Evolutionary conservation across 2,888 invertebrate species (phyloP).

Genomic region (Lepidocyrtinus sp.): DNA sequence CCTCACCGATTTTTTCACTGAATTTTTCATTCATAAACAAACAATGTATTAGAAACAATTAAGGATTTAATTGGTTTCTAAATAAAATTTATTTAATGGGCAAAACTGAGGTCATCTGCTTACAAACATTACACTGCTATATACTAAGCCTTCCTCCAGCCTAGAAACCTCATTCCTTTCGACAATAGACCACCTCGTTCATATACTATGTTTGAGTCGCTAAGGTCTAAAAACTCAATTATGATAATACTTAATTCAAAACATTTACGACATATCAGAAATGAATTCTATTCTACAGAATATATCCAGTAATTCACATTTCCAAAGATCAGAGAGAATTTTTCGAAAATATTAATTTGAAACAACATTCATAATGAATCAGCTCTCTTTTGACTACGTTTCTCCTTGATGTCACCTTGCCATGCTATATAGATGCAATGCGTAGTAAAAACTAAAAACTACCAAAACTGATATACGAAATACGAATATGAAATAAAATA

Average conservation of each 20-base stretch:
- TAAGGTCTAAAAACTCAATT: neutral
- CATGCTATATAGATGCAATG: too few species aligned
- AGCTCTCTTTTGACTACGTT: slow-evolving; percentile 38
- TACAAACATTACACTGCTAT: slow-evolving; percentile 58
- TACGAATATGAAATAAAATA: too few species aligned
- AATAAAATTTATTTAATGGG: slow-evolving; percentile 26
- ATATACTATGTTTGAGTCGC: slow-evolving; percentile 20
- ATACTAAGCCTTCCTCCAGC: slow-evolving; percentile 57
- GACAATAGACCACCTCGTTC: slow-evolving; percentile 26
- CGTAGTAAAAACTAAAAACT: too few species aligned
- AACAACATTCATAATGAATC: slow-evolving; percentile 26
- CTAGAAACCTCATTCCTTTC: slow-evolving; percentile 59
- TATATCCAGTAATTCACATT: too few species aligned
- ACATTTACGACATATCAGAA: neutral
- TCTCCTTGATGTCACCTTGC: slow-evolving; percentile 62
- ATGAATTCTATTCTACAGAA: too few species aligned
- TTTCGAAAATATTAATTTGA: neutral
- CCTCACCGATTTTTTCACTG: slow-evolving; percentile 55
- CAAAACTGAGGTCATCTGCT: slow-evolving; percentile 59
- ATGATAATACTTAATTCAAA: neutral
- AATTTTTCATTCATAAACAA: slow-evolving; percentile 60
- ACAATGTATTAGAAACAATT: slow-evolving; percentile 40
- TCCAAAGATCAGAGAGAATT: too few species aligned
- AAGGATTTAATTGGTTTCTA: slow-evolving; percentile 38
- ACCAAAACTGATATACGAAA: too few species aligned